phyloP scores from a whole-genome alignment of 2,113 vertebrate genomes.

The Podiceps cristatus region DNA sequence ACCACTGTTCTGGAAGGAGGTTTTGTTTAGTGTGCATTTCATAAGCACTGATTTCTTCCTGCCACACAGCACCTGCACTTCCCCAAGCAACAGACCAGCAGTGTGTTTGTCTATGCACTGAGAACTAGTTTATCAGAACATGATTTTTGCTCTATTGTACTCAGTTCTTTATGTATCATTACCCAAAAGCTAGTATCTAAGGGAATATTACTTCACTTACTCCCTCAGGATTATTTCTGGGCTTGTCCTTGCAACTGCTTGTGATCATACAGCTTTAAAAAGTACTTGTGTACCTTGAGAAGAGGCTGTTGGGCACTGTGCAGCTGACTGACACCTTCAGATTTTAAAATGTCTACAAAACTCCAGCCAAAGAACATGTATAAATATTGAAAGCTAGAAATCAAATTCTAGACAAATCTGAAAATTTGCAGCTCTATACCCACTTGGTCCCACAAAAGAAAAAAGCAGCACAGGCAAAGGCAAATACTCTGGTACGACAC shows the following conservation, averaged over 20 bases:
- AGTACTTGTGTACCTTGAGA: rapidly evolving
- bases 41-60: background rate
- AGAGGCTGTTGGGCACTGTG: background rate
- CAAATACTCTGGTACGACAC: rapidly evolving
- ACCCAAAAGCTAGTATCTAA: background rate
- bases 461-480: background rate
- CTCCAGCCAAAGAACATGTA: background rate
- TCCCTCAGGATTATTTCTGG: background rate
- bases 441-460: background rate
- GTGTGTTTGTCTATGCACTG: background rate
- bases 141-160: background rate
- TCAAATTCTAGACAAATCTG: background rate
- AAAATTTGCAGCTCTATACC: background rate
- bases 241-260: background rate
- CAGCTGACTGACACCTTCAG: background rate
- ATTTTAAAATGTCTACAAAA: background rate
- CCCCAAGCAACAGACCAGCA: background rate
- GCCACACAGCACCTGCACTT: background rate
- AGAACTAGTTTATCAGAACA: background rate
- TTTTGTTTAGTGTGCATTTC: background rate
- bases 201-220: background rate
- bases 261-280: background rate
- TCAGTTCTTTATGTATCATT: background rate
- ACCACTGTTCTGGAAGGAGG: background rate
- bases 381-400: background rate